phyloP scores from a whole-genome alignment of 1,140 invertebrate genomes.

The Anastatus disparis region DNA sequence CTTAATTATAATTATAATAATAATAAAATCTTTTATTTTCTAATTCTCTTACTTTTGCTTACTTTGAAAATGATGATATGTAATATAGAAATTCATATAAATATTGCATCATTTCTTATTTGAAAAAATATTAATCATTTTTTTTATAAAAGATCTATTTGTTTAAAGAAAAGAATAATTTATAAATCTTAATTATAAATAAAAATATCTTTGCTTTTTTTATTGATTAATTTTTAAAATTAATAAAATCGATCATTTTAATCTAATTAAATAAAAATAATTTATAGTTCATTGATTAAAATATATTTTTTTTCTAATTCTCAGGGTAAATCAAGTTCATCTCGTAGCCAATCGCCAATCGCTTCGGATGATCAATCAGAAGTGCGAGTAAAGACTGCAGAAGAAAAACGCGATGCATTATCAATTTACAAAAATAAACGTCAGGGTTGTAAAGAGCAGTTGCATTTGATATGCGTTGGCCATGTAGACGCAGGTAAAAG shows the following conservation, averaged over 20 bases:
- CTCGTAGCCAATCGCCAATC: constrained; percentile 73
- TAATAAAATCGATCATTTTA: not conserved
- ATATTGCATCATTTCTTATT: too few relatives aligned
- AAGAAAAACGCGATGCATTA: constrained; percentile 69
- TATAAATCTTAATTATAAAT: not conserved
- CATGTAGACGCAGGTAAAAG: constrained; percentile 99
- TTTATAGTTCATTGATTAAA: not conserved
- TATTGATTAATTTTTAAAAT: not conserved
- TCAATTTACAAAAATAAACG: constrained; percentile 79
- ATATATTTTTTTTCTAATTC: not conserved
- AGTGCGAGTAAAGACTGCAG: constrained; percentile 59
- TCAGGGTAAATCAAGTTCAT: constrained; percentile 53
- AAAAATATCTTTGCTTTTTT: not conserved
- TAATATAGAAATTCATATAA: too few relatives aligned
- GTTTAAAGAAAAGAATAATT: too few relatives aligned
- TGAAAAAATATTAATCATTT: too few relatives aligned
- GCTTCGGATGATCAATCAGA: constrained; percentile 62
- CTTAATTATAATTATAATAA: too few relatives aligned
- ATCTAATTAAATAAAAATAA: not conserved
- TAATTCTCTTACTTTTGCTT: too few relatives aligned
- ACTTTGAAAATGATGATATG: too few relatives aligned
- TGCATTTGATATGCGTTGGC: constrained; percentile 96
- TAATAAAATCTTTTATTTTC: too few relatives aligned
- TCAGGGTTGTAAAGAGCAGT: constrained; percentile 80
- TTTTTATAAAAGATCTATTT: too few relatives aligned